Evolutionary conservation across 1,140 invertebrate species (phyloP).

Genomic region (Oreohelix idahoensis): DNA sequence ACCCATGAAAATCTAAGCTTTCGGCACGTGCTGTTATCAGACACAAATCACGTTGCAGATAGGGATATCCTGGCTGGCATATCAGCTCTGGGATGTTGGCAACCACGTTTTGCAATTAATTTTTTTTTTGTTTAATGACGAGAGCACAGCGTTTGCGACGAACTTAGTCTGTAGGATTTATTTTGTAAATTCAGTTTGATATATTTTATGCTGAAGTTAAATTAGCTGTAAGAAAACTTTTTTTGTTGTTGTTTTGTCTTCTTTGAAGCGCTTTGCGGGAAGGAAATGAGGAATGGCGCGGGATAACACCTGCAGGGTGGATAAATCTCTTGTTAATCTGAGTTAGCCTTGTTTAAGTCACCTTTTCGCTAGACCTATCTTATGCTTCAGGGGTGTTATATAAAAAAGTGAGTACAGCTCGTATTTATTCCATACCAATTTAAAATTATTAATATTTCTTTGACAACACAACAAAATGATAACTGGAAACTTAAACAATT

Average conservation of each 20-base stretch:
- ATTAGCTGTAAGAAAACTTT: not conserved
- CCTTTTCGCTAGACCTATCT: no score
- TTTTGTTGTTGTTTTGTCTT: not conserved
- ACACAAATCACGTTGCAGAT: not conserved
- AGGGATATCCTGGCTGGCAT: not conserved
- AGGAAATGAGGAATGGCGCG: not conserved
- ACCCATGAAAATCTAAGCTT: not conserved
- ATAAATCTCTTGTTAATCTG: not conserved
- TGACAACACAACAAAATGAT: no score
- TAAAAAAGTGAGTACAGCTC: no score
- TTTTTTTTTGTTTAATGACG: conserved; percentile 8
- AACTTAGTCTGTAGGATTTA: not conserved
- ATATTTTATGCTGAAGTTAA: not conserved
- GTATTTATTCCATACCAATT: no score
- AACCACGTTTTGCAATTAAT: not conserved
- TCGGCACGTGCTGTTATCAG: not conserved
- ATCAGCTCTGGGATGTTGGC: not conserved
- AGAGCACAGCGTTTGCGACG: not conserved
- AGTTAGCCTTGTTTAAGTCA: not conserved
- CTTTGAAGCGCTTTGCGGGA: not conserved
- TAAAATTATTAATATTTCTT: no score
- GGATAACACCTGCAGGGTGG: not conserved
- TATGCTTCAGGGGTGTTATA: no score
- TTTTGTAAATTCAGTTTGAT: not conserved
- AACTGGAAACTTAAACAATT: no score